Base-by-base conservation (phyloP, 2,797 vertebrate genomes). In the Coluber constrictor region DNA sequence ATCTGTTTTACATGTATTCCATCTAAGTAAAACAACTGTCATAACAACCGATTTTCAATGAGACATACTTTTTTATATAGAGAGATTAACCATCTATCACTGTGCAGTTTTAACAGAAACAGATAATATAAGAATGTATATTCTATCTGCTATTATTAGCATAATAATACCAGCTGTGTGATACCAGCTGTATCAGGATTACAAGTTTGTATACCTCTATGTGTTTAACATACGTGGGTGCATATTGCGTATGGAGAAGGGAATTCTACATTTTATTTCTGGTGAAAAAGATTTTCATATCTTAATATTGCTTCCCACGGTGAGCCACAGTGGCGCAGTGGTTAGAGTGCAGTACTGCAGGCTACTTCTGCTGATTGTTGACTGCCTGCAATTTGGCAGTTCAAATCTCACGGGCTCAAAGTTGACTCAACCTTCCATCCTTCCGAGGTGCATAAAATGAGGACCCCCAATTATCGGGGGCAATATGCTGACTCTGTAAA, bases 1-100 rank as follows among this genome's bases (percentile, higher is more conserved):
- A 95, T 94, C 93, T 96, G 92, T 93, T 93, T 93, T 87, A 57
- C 93, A 20, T 23, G 74, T 86, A 95, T 94, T 43, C 70, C 23
- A 37, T 57, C 66, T 57, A 89, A 15, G 2, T 86, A 94, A 94
- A 93, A 54, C 90, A 56, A 89, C 16, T 57, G 90, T 95, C 89
- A 9, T 79, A n/a, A 37, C 1, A 1, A 93, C n/a, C 3, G 15
- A 5, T 90, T 92, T 91, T 16, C 11, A 91, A 55, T 11, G 90
- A 37, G 7, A 43, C 18, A 15, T 32, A 93, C 0, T 94, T 95
- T 55, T 56, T 61, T 55, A 74, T 94, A 88, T 51, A 95, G 95
- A 23, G 27, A 91, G 94, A 95, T 93, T 94, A 94, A 29, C 29
- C 29, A 37, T n/a, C 5, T 59, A 55, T 60, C 27, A 92, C 43